Conservation (phyloP, 2,113 vertebrate genomes). For the Chlorocebus sabaeus region DNA sequence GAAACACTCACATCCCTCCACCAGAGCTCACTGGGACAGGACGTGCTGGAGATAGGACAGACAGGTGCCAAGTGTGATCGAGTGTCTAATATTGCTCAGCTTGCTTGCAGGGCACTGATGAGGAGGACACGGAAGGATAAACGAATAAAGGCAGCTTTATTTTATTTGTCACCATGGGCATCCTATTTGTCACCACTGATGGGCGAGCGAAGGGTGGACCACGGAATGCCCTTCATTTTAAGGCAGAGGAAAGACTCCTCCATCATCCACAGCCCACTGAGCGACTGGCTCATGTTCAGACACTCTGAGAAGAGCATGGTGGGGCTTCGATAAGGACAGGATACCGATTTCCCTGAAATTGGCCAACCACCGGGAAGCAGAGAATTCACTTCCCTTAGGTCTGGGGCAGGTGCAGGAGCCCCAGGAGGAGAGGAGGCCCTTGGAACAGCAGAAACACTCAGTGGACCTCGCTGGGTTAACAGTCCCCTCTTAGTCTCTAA, state of each 20-base stretch:
- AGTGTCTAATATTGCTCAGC: background rate
- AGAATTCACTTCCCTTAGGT: background rate
- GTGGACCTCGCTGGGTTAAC: background rate
- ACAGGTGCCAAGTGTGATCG: background rate
- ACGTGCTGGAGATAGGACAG: background rate
- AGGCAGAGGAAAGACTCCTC: background rate
- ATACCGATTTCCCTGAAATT: background rate
- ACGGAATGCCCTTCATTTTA: background rate
- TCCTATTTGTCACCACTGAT: background rate
- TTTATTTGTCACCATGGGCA: background rate
- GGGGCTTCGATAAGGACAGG: background rate
- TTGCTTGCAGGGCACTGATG: fast-evolving
- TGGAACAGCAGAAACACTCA: background rate
- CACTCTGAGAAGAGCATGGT: background rate
- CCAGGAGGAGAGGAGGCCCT: background rate
- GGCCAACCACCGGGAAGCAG: background rate
- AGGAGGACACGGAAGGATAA: background rate
- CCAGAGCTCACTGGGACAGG: background rate
- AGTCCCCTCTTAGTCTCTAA: background rate
- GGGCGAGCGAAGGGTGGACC: background rate
- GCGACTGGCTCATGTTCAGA: background rate
- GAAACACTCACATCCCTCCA: background rate
- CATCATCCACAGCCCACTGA: background rate
- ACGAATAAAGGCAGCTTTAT: background rate
- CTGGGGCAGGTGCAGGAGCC: background rate